phyloP scores from a whole-genome alignment of 2,113 vertebrate genomes.

The Sorex fumeus region DNA sequence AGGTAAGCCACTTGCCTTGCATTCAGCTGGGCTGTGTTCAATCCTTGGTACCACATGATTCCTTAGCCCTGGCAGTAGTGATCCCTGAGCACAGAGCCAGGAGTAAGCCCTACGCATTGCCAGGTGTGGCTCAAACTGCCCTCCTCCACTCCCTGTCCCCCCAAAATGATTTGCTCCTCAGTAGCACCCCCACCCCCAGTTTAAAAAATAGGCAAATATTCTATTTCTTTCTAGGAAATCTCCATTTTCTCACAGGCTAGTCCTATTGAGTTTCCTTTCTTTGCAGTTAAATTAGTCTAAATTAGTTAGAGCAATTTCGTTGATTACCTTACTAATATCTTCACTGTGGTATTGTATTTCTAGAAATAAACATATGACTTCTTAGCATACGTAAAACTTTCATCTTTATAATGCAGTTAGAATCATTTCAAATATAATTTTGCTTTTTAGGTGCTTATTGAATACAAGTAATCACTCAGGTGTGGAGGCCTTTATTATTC shows the following conservation, averaged over 20 bases:
- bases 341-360: constrained; percentile 40
- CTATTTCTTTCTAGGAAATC: constrained; percentile 1
- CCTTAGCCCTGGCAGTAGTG: too few relatives aligned
- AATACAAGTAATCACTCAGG: constrained; percentile 95
- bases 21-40: too few relatives aligned
- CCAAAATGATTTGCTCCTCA: too few relatives aligned
- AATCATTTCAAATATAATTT: constrained; percentile 72
- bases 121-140: too few relatives aligned
- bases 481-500: constrained; percentile 94
- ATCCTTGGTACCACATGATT: too few relatives aligned
- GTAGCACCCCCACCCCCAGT: too few relatives aligned
- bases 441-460: constrained; percentile 93
- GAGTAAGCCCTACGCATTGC: too few relatives aligned
- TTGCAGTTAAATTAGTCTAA: constrained; percentile 14
- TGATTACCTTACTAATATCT: neutral
- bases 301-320: constrained; percentile 43
- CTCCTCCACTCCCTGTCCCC: too few relatives aligned
- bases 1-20: too few relatives aligned
- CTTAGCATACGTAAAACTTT: constrained; percentile 59
- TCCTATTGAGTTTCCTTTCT: constrained; percentile 16
- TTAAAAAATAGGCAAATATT: neutral
- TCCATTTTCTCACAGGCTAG: neutral
- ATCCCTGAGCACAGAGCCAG: too few relatives aligned
- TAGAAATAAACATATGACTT: constrained; percentile 18
- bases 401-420: constrained; percentile 34